phyloP scores from a whole-genome alignment of 2,797 vertebrate genomes.

The Fratercula arctica region DNA sequence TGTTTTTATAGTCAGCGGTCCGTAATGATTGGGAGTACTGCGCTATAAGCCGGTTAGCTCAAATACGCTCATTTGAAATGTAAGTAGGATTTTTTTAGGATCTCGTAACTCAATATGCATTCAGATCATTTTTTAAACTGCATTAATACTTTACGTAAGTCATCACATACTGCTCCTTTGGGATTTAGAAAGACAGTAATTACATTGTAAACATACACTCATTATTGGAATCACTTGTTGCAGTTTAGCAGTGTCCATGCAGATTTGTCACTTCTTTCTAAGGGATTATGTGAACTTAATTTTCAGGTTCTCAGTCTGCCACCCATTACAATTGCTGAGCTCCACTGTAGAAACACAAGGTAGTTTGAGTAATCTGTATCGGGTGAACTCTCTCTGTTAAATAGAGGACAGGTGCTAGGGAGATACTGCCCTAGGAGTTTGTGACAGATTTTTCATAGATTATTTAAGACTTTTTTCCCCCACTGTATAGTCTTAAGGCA shows the following conservation, averaged over 20 bases:
- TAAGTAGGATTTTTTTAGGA: constrained; percentile 12
- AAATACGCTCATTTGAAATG: background rate
- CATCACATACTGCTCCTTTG: background rate
- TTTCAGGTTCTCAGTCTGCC: background rate
- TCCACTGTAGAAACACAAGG: background rate
- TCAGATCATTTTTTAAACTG: background rate
- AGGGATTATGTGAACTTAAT: background rate
- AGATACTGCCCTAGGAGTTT: background rate
- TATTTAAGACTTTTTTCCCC: background rate
- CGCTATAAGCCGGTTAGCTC: background rate
- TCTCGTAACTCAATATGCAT: background rate
- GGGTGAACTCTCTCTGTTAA: background rate
- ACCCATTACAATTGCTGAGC: background rate
- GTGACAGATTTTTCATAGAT: background rate
- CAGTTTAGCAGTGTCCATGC: background rate
- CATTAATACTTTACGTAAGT: background rate
- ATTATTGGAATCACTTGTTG: constrained; percentile 36
- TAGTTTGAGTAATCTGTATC: background rate
- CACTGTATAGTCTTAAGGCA: background rate
- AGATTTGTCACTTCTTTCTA: background rate
- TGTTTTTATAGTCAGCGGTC: background rate
- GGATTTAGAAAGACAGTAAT: constrained; percentile 43
- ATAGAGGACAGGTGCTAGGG: background rate
- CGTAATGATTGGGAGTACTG: background rate
- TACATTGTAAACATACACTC: constrained; percentile 11